Evolutionary conservation across 1,140 invertebrate species (phyloP).

Genomic region (Heliconius melpomene): DNA sequence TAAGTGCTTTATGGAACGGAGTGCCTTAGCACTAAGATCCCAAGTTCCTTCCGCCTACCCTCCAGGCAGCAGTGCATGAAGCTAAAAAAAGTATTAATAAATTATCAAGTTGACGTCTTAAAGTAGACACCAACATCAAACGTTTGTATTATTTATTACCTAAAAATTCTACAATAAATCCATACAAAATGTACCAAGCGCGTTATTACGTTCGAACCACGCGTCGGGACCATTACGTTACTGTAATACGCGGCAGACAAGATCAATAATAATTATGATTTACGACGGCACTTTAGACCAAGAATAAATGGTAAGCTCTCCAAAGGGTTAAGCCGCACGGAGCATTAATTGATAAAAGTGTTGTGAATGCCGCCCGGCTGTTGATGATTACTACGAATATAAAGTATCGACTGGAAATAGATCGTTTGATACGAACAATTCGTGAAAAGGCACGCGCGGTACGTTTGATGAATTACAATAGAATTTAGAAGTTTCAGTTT

Average conservation of each 20-base stretch:
- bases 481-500: neutral
- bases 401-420: conserved; percentile 35
- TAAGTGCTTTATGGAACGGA: no score
- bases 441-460: conserved; percentile 31
- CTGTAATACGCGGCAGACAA: conserved; percentile 26
- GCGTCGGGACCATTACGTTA: conserved; percentile 30
- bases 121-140: no score
- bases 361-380: conserved; percentile 34
- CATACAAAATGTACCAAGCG: neutral
- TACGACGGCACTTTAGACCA: conserved; percentile 25
- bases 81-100: no score
- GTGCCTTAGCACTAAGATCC: no score
- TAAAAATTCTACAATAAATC: neutral
- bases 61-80: no score
- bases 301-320: conserved; percentile 44
- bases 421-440: conserved; percentile 34
- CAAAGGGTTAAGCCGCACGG: conserved; percentile 42
- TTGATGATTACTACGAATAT: conserved; percentile 21
- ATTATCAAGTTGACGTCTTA: no score
- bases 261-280: conserved; percentile 39
- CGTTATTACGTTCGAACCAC: neutral
- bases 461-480: conserved; percentile 16
- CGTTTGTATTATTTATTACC: neutral
- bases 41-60: no score
- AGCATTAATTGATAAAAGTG: conserved; percentile 40